Evolutionary conservation across 2,888 invertebrate genomes (phyloP).

Genomic region (Mesorhabditis sp.): DNA sequence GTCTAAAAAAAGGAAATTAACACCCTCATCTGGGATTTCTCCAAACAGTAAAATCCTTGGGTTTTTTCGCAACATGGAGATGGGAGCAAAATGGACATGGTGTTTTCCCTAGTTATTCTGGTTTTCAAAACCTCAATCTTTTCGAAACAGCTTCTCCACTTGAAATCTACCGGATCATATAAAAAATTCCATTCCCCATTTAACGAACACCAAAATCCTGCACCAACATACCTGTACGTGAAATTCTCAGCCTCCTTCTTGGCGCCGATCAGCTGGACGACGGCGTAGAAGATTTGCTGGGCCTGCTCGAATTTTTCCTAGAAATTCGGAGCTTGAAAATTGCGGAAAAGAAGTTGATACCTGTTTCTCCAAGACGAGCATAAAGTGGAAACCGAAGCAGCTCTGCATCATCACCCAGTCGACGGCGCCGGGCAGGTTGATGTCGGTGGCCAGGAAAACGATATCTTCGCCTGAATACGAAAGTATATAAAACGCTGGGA

Average conservation of each 20-base stretch:
- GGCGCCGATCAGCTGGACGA: constrained; percentile 96
- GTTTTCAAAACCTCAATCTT: no score
- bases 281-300: constrained; percentile 70
- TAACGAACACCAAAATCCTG: constrained; percentile 1
- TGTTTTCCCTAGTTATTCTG: no score
- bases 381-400: constrained; percentile 97
- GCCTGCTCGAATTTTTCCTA: constrained; percentile 80
- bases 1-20: constrained; percentile 63
- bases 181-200: constrained; percentile 8
- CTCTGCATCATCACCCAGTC: constrained; percentile 90
- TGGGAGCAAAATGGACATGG: no score
- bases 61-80: no score
- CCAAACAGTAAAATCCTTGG: no score
- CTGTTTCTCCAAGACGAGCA: constrained; percentile 82
- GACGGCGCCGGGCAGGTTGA: constrained; percentile 82
- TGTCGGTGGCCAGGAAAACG: constrained; percentile 97
- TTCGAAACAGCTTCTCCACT: not conserved
- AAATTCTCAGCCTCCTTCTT: constrained; percentile 98
- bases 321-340: constrained; percentile 6
- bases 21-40: no score
- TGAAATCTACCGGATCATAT: constrained; percentile 7
- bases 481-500: constrained; percentile 7
- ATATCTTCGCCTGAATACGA: constrained; percentile 80
- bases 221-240: constrained; percentile 74
- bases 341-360: not conserved